Conservation (phyloP, 2,113 vertebrate species). For the Gymnarchus niloticus region DNA sequence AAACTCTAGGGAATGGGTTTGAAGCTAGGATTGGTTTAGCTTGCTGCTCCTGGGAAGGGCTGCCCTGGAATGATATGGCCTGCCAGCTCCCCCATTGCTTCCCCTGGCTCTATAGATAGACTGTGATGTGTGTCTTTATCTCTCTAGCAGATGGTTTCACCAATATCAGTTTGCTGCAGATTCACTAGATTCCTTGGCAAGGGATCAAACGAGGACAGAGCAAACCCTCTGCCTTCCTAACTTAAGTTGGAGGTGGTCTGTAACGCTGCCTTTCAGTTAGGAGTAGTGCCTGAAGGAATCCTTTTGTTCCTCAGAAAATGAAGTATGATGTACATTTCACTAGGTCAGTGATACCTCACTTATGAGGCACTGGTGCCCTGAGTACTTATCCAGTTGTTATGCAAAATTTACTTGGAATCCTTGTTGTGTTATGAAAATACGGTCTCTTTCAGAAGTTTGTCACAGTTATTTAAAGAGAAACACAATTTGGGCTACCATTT, state of each 20-base stretch:
- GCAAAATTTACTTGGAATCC: not conserved
- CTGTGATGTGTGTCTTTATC: slow-evolving; percentile 42
- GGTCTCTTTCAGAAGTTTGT: not conserved
- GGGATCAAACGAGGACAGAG: slow-evolving; percentile 36
- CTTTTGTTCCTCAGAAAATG: not conserved
- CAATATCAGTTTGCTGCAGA: slow-evolving; percentile 55
- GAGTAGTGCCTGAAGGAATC: slow-evolving; percentile 14
- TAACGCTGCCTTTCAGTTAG: slow-evolving; percentile 37
- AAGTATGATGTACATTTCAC: not conserved
- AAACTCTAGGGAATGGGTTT: not conserved
- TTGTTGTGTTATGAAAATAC: not conserved
- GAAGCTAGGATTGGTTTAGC: slow-evolving; percentile 27
- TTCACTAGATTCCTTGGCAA: slow-evolving; percentile 47
- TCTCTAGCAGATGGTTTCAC: slow-evolving; percentile 51
- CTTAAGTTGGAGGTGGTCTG: slow-evolving; percentile 38
- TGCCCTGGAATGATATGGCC: not conserved
- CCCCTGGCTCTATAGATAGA: slow-evolving; percentile 51
- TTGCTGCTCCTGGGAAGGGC: slow-evolving; percentile 5
- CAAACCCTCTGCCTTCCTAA: slow-evolving; percentile 30
- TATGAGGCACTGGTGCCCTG: not conserved
- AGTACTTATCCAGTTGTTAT: not conserved
- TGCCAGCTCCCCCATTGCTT: not conserved
- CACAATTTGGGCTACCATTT: too few species aligned
- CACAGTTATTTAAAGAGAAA: not conserved
- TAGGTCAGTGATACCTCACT: not conserved